phyloP scores from a whole-genome alignment of 2,888 invertebrate genomes.

The Hecatera dysodea region DNA sequence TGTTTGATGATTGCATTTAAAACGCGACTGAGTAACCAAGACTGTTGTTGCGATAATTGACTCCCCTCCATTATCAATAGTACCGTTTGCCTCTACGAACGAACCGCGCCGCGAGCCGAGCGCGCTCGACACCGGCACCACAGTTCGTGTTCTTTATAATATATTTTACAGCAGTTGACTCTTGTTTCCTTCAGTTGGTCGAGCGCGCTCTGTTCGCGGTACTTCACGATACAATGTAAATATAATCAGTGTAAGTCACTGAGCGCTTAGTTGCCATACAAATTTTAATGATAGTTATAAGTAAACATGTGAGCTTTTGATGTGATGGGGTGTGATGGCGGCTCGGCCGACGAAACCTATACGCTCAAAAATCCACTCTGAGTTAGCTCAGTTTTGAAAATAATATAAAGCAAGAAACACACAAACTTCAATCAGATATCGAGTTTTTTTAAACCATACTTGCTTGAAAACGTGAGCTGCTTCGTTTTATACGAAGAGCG shows the following conservation, averaged over 20 bases:
- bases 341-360: slow-evolving; percentile 19
- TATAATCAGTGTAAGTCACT: slow-evolving; percentile 86
- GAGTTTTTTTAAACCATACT: slow-evolving; percentile 18
- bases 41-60: slow-evolving; percentile 85
- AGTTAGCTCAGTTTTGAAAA: slow-evolving; percentile 36
- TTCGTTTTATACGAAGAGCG: slow-evolving; percentile 27
- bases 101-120: slow-evolving; percentile 16
- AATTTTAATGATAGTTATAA: slow-evolving; percentile 87
- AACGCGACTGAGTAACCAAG: slow-evolving; percentile 82
- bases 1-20: slow-evolving; percentile 81
- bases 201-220: slow-evolving; percentile 44
- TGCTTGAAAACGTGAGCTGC: slow-evolving; percentile 22
- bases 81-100: slow-evolving; percentile 55
- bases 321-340: slow-evolving; percentile 68
- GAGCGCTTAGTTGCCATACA: slow-evolving; percentile 90
- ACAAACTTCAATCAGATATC: slow-evolving; percentile 7
- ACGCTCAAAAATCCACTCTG: slow-evolving; percentile 1
- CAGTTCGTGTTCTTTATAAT: slow-evolving; percentile 41
- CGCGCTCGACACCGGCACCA: no score
- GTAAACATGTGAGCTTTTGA: slow-evolving; percentile 78
- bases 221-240: slow-evolving; percentile 79
- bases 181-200: slow-evolving; percentile 36
- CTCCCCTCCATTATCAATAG: slow-evolving; percentile 62
- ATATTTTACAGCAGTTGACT: slow-evolving; percentile 50
- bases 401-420: slow-evolving; percentile 27